Base-by-base conservation (phyloP, 2,113 vertebrate species). In the Cinclus cinclus region DNA sequence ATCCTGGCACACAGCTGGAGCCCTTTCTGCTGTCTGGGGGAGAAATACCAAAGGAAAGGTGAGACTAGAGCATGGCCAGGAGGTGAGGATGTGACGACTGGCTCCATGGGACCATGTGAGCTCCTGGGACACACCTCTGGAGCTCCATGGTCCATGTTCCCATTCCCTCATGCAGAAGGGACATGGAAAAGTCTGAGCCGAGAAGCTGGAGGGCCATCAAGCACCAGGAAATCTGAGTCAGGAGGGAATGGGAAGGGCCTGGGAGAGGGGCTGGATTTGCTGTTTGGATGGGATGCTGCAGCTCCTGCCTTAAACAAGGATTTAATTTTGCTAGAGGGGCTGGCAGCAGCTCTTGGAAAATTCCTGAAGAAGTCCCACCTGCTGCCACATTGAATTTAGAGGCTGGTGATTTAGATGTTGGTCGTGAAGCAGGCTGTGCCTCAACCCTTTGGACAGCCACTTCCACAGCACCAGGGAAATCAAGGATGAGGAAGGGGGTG, bases 121-220 rank as follows among this genome's bases (percentile, higher is more conserved):
- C 28, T 19, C 13, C 60, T 28, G 37, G 35, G 55, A 70, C 21
- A 11, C 28, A 10, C 7, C 28, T 10, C 55, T 82, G 71, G 63
- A 91, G 27, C 13, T 77, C 73, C 73, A 10, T 7, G 33, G 14
- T 27, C 46, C 70, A 10, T 6, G 17, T 17, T 24, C 33, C 28
- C 33, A 3, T 35, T 39, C 41, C 27, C 39, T 50, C 10, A 1
- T 1, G 14, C 20, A 35, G 6, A 1, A n/a, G 42, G 71, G 33
- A 6, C 15, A 1, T 0, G 13, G n/a, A 8, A 6, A 27, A 58
- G 31, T 9, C 4, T 22, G 24, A 75, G 8, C 25, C 2, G 3
- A 73, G 20, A 28, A 31, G 46, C 27, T 0, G 6, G 15, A 58
- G 23, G 12, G 39, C 24, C 56, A 71, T 2, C 16, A 28, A 17